These are phyloP conservation scores for Simalia tracyae DNA, from an alignment of 2,797 vertebrate species.

Conservation along the genomic window DNA sequence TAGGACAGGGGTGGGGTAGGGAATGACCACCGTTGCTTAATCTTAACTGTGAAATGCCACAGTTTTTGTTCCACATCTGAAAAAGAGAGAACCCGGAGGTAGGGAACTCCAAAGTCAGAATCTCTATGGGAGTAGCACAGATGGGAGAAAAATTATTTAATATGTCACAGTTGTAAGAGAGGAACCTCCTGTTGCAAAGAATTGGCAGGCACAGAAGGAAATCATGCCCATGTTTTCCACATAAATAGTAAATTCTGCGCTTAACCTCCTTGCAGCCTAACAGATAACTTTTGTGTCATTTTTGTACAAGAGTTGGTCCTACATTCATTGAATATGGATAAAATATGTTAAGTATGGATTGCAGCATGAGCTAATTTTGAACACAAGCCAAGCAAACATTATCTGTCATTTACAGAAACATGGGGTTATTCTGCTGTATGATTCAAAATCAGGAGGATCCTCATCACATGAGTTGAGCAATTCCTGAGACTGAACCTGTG, in stretches of 20 bases:
- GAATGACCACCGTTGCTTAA: background rate
- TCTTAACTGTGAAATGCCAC: background rate
- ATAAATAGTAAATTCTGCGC: background rate
- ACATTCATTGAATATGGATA: background rate
- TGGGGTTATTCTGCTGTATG: background rate
- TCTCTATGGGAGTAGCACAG: background rate
- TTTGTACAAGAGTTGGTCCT: background rate
- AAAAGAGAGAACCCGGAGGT: background rate
- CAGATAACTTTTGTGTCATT: background rate
- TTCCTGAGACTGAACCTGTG: background rate
- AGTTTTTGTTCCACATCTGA: background rate
- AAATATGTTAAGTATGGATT: background rate
- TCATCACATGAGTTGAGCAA: background rate
- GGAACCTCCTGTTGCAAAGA: background rate
- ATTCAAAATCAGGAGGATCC: background rate
- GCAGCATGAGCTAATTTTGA: background rate
- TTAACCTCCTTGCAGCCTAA: background rate
- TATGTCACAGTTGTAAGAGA: background rate
- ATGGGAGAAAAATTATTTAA: background rate
- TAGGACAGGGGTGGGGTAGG: background rate
- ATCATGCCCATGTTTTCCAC: background rate
- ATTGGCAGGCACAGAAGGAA: background rate
- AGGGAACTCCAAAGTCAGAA: background rate
- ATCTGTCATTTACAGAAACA: background rate
- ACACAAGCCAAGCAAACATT: background rate